Evolutionary conservation across 1,140 invertebrate genomes (phyloP).

Genomic region (Drosophila bocqueti): DNA sequence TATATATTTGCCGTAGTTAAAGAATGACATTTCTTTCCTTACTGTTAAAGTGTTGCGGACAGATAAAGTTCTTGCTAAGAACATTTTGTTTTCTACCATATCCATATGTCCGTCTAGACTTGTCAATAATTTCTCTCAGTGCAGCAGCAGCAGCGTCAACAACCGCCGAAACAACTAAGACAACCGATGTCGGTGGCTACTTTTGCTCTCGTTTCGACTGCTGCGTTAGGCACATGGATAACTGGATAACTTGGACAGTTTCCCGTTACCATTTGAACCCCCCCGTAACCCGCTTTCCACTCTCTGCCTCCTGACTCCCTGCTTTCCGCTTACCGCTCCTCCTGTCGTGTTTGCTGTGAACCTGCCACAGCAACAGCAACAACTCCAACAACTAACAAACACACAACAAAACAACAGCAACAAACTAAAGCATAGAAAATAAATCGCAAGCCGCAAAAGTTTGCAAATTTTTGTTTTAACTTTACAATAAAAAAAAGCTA

Average conservation of each 20-base stretch:
- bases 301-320: background rate
- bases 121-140: slow-evolving; percentile 2
- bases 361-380: slow-evolving; percentile 54
- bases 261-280: slow-evolving; percentile 32
- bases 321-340: background rate
- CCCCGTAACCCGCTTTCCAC: background rate
- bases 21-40: background rate
- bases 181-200: slow-evolving; percentile 48
- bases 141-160: slow-evolving; percentile 7
- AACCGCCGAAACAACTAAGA: slow-evolving; percentile 23
- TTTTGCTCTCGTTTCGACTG: slow-evolving; percentile 73
- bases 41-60: background rate
- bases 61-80: background rate
- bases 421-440: slow-evolving; percentile 40
- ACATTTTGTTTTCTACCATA: background rate
- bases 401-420: slow-evolving; percentile 9
- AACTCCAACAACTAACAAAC: slow-evolving; percentile 11
- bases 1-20: background rate
- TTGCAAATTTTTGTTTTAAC: slow-evolving; percentile 46
- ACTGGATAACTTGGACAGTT: slow-evolving; percentile 54
- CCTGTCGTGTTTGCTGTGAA: slow-evolving; percentile 61
- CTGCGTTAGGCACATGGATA: slow-evolving; percentile 73
- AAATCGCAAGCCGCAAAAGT: slow-evolving; percentile 58
- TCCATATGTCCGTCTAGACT: too few species aligned
- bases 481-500: slow-evolving; percentile 28